Conservation (phyloP, 2,797 vertebrate genomes). For the Phyllotis vaccarum region DNA sequence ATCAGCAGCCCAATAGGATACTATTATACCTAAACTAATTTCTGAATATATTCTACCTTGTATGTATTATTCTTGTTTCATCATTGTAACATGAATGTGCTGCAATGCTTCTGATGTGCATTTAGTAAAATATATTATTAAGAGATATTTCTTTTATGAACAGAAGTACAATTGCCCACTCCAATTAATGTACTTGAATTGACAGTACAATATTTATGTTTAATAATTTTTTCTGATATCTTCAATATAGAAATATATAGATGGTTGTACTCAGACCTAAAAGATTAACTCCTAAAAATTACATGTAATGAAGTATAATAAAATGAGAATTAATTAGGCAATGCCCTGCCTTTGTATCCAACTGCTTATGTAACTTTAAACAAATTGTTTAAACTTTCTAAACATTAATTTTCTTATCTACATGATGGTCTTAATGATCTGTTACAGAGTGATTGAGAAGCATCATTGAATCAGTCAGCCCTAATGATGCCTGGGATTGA, state of each 20-base stretch:
- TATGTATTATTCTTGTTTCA: neutral
- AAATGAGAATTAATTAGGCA: neutral
- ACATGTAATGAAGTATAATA: neutral
- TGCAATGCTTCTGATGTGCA: neutral
- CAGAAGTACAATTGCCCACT: neutral
- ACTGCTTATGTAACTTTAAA: neutral
- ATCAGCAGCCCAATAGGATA: neutral
- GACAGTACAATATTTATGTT: no score
- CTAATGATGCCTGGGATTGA: slow-evolving; percentile 4
- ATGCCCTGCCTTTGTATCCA: neutral
- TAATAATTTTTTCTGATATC: neutral
- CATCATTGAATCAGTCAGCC: neutral
- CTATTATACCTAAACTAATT: neutral
- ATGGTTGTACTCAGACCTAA: neutral
- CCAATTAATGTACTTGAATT: neutral
- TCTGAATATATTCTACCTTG: neutral
- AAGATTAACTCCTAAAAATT: neutral
- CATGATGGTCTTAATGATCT: slow-evolving; percentile 15
- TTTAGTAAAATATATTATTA: neutral
- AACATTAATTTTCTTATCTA: slow-evolving; percentile 39
- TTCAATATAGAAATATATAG: neutral
- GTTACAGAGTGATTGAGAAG: slow-evolving; percentile 28
- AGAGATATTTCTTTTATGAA: neutral
- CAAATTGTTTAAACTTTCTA: slow-evolving; percentile 34
- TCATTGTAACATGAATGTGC: neutral